Conservation (phyloP, 2,888 invertebrate species). For the Pristionchus fissidentatus region DNA sequence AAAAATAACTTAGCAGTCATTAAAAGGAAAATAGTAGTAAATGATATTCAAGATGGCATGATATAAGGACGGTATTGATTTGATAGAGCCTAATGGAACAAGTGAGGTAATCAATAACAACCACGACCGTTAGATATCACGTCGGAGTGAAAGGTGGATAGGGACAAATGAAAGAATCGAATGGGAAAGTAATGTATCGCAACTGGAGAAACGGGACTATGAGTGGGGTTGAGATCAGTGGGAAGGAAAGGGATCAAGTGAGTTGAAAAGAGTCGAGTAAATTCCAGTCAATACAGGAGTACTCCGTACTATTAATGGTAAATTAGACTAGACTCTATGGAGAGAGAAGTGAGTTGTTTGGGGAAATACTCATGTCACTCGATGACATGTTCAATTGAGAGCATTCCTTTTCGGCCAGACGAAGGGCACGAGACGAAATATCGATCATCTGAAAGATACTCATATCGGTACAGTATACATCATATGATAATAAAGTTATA, state of each 20-base stretch:
- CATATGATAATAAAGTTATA: not conserved
- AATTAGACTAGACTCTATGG: not conserved
- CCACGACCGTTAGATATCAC: not conserved
- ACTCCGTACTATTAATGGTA: not conserved
- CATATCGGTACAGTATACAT: not conserved
- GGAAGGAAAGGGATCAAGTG: not conserved
- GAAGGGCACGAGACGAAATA: not conserved
- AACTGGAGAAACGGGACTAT: too few species aligned
- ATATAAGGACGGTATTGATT: not conserved
- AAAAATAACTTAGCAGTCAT: too few species aligned
- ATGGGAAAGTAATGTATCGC: too few species aligned
- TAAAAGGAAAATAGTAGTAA: not conserved
- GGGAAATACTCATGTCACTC: constrained; percentile 44
- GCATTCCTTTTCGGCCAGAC: not conserved
- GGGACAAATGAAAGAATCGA: not conserved
- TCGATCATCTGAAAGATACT: constrained; percentile 21
- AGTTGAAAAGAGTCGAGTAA: not conserved
- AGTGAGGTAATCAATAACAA: constrained; percentile 1
- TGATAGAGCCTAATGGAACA: not conserved
- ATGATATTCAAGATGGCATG: not conserved
- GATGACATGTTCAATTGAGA: not conserved
- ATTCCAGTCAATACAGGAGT: not conserved
- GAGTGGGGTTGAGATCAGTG: too few species aligned
- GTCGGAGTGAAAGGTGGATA: not conserved
- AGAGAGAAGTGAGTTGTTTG: constrained; percentile 6